Base-by-base conservation (phyloP, 2,888 invertebrate species). In the Hypolimnas misippus region DNA sequence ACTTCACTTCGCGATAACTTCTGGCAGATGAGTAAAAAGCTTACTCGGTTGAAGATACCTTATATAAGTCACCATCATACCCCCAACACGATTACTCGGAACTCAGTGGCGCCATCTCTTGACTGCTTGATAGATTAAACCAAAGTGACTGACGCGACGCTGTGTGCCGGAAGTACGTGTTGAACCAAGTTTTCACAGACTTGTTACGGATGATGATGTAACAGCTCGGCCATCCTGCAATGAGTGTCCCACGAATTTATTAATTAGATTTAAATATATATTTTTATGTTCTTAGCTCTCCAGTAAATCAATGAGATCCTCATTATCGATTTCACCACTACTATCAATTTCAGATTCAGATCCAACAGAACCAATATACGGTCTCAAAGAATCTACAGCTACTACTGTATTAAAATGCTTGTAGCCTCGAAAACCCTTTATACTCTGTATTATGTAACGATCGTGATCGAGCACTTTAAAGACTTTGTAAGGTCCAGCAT, bases 401-500 rank as follows among this genome's bases (percentile, higher is more conserved):
- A 70, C 68, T 7, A 70, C 14, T 1, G 66, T 68, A 2, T 58
- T 67, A 57, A 73, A 73, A 1, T 57, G 58, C 42, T 71, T 73
- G 16, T 73, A 74, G 0, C 71, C 71, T 42, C 69, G 57, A 2
- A 74, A 0, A 12, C 35, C 35, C 35, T 35, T 35, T 12, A 35
- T 35, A 10, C 35, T 35, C 6, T 12, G 35, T 35, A 75, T 74
- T 55, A 52, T 66, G 49, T 75, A 75, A 62, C 73, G 64, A 44
- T 73, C 73, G 55, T 75, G 75, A 12, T 72, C 71, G 0, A 73
- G 21, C 0, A 70, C 72, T 31, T 70, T 69, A 17, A 17, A 51
- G 1, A 74, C 38, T 12, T 70, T 54, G 35, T 76, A 76, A 0
- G 75, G 74, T 0, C 75, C 73, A 3, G 72, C 70, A 40, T 70